Evolutionary conservation across 2,888 invertebrate genomes (phyloP).

Genomic region (Endotricha flammealis): DNA sequence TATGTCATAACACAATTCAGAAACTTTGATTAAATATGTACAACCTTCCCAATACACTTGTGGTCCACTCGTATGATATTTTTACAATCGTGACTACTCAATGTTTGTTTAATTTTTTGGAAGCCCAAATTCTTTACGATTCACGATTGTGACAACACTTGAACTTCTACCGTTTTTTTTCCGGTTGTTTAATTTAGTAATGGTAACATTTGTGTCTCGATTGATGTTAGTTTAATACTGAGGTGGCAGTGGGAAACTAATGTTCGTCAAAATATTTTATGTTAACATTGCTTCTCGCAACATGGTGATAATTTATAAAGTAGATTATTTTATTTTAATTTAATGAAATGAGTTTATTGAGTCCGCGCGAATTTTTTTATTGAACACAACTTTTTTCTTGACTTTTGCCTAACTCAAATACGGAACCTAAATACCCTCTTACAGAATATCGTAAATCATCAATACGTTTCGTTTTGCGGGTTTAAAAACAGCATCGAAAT

Average conservation of each 20-base stretch:
- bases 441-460: too few relatives aligned
- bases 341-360: too few relatives aligned
- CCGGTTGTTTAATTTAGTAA: constrained; percentile 14
- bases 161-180: constrained; percentile 26
- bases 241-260: not conserved
- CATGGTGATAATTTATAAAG: too few relatives aligned
- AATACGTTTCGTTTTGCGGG: too few relatives aligned
- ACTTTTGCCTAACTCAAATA: too few relatives aligned
- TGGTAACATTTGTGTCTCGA: constrained; percentile 1
- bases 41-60: constrained; percentile 15
- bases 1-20: constrained; percentile 17
- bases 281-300: too few relatives aligned
- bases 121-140: constrained; percentile 41
- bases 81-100: constrained; percentile 31
- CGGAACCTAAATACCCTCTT: too few relatives aligned
- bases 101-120: constrained; percentile 42
- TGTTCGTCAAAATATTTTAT: too few relatives aligned
- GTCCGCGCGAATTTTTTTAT: too few relatives aligned
- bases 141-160: constrained; percentile 41
- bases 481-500: too few relatives aligned
- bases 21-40: constrained; percentile 11
- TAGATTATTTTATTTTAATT: too few relatives aligned
- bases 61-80: constrained; percentile 13
- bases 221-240: not conserved
- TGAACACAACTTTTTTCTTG: too few relatives aligned